Conservation (phyloP, 2,888 invertebrate genomes). For the Limulus polyphemus region DNA sequence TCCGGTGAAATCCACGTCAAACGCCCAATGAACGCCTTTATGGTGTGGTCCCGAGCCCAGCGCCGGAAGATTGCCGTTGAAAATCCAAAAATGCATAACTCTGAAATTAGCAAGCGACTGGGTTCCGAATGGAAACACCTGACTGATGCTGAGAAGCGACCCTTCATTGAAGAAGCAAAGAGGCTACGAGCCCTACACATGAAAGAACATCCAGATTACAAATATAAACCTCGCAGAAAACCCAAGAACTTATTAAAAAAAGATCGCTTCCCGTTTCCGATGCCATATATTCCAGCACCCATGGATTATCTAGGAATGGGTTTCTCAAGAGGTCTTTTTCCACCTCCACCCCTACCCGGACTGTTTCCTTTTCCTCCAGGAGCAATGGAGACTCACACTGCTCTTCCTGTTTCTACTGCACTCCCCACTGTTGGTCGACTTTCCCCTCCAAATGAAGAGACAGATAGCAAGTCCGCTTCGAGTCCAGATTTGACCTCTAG, state of each 20-base stretch:
- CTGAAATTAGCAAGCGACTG: constrained; percentile 89
- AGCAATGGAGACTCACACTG: neutral
- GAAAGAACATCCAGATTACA: constrained; percentile 99
- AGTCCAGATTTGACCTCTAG: constrained; percentile 1
- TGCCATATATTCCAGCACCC: neutral
- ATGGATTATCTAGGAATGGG: constrained; percentile 2
- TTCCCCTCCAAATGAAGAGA: neutral
- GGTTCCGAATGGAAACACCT: constrained; percentile 97
- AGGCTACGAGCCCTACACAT: constrained; percentile 91
- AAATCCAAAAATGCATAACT: constrained; percentile 49
- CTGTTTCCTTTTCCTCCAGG: no score
- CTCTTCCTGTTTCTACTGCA: neutral
- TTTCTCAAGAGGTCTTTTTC: neutral
- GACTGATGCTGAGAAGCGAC: constrained; percentile 86
- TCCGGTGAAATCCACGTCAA: constrained; percentile 51
- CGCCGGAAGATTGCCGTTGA: constrained; percentile 83
- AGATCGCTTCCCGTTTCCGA: constrained; percentile 1
- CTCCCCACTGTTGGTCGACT: neutral
- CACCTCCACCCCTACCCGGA: neutral
- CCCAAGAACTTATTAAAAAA: constrained; percentile 50
- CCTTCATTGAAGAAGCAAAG: constrained; percentile 95
- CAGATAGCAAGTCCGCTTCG: neutral
- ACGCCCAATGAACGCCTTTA: constrained; percentile 99
- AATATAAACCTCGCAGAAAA: constrained; percentile 84
- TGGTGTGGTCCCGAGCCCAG: constrained; percentile 51